Conservation (phyloP, 2,888 invertebrate genomes). For the Netelia fuscicornis region DNA sequence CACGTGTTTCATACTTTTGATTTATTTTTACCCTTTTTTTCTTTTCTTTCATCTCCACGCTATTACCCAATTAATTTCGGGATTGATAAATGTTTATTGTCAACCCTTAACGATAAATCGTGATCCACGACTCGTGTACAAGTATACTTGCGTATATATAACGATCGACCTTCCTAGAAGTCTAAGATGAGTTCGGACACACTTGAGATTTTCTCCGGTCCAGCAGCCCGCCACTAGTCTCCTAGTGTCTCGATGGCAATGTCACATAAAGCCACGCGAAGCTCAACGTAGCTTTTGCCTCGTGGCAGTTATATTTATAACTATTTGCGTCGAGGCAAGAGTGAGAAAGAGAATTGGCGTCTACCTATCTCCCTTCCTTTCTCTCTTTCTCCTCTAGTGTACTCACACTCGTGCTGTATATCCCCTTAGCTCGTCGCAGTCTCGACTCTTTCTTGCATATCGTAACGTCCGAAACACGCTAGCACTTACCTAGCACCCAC, state of each 20-base stretch:
- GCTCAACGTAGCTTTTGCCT: slow-evolving; percentile 52
- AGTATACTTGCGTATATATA: not conserved
- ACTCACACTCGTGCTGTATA: slow-evolving; percentile 46
- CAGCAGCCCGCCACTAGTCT: slow-evolving; percentile 20
- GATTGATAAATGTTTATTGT: slow-evolving; percentile 18
- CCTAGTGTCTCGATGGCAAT: slow-evolving; percentile 63
- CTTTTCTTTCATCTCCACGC: not conserved
- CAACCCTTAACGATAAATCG: slow-evolving; percentile 16
- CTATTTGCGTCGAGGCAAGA: slow-evolving; percentile 63
- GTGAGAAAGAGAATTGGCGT: slow-evolving; percentile 16
- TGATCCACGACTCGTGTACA: slow-evolving; percentile 11
- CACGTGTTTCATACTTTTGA: not conserved
- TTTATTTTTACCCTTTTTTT: not conserved
- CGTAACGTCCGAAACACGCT: not conserved
- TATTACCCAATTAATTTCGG: slow-evolving; percentile 24
- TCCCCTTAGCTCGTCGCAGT: slow-evolving; percentile 19
- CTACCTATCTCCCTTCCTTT: not conserved
- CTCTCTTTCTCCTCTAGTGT: slow-evolving; percentile 43
- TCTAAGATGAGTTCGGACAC: slow-evolving; percentile 57
- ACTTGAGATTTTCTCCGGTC: slow-evolving; percentile 25
- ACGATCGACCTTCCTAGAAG: slow-evolving; percentile 58
- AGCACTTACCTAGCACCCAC: slow-evolving; percentile 26
- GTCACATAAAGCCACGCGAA: slow-evolving; percentile 64
- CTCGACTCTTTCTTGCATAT: slow-evolving; percentile 39
- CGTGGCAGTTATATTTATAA: slow-evolving; percentile 68